Evolutionary conservation across 2,113 vertebrate genomes (phyloP).

Genomic region (Microcebus tavaratra): DNA sequence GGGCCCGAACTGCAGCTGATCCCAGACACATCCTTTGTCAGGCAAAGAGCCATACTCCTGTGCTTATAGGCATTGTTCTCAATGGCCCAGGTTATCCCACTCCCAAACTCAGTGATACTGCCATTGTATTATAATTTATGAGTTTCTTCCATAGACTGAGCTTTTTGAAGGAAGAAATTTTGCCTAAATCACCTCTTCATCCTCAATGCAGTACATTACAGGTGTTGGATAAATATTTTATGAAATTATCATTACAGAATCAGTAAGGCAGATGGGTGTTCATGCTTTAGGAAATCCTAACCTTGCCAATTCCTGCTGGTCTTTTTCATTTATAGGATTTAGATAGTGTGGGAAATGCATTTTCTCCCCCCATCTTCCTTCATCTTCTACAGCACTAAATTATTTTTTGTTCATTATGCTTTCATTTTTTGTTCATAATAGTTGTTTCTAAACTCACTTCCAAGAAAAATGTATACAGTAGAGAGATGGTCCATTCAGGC

Average conservation of each 20-base stretch:
- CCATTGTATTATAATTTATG: neutral
- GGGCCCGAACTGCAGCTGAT: neutral
- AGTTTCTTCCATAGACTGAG: neutral
- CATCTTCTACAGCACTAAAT: neutral
- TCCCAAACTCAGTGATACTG: neutral
- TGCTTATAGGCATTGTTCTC: neutral
- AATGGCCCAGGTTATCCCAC: neutral
- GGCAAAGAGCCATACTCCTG: neutral
- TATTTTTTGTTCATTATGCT: neutral
- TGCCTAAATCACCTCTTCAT: neutral
- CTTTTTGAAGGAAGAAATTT: neutral
- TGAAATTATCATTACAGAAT: neutral
- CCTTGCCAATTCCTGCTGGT: neutral
- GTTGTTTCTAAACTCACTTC: slow-evolving; percentile 36
- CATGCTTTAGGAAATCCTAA: neutral
- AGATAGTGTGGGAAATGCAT: neutral
- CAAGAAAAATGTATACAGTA: neutral
- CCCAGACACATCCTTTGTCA: neutral
- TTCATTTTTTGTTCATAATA: slow-evolving; percentile 28
- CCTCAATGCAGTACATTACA: neutral
- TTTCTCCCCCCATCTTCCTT: neutral
- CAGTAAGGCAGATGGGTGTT: neutral
- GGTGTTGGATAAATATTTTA: neutral
- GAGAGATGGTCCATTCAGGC: neutral
- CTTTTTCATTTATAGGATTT: slow-evolving; percentile 16